Base-by-base conservation (phyloP, 2,888 invertebrate genomes). In the Phortica magna region DNA sequence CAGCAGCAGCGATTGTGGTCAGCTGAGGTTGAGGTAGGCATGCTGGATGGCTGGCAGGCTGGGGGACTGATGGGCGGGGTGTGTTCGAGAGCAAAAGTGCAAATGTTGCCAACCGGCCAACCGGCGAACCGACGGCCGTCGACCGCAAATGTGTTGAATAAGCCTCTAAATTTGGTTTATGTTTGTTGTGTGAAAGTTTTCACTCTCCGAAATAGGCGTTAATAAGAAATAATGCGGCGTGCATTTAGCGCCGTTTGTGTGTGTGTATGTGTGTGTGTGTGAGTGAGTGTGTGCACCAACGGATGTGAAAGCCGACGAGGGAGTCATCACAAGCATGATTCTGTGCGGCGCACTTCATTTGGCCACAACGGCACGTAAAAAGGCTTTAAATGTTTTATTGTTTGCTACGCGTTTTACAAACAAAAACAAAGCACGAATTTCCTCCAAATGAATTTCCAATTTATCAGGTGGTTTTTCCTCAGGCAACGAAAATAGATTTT, bases 401-500 rank as follows among this genome's bases (percentile, higher is more conserved):
- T 48, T 14, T 12, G 48, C 48, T 12, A 48, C 48, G 14, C 48
- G 14, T 48, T 48, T 48, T 9, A 48, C 31, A 48, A 48, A 48
- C 14, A 14, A 48, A 2, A 48, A 48, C 48, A 48, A 48, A 48
- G 31, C 31, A 48, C 10, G 19, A 17, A 61, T 61, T 61, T 61
- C 2, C n/a, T 61, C 4, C 61, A 48, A 48, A 48, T 48, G 77
- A 71, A 80, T 80, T 82, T 83, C 72, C 77, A 81, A 77, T 76
- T 87, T 86, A 86, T 86, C 86, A 86, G 86, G 88, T 86, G 86
- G 86, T 86, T 86, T 76, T 83, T 88, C 88, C 84, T 81, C 81
- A 83, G 81, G 65, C 80, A 78, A 87, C 86, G 83, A 80, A 86
- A 84, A 84, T 85, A 87, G 83, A 75, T 42, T 74, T 80, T 83